Percentiles rank a stretch among this genome's conserved stretches.
Evolutionary conservation across 2,797 vertebrate species (phyloP).

Genomic region (Chelon labrosus): DNA sequence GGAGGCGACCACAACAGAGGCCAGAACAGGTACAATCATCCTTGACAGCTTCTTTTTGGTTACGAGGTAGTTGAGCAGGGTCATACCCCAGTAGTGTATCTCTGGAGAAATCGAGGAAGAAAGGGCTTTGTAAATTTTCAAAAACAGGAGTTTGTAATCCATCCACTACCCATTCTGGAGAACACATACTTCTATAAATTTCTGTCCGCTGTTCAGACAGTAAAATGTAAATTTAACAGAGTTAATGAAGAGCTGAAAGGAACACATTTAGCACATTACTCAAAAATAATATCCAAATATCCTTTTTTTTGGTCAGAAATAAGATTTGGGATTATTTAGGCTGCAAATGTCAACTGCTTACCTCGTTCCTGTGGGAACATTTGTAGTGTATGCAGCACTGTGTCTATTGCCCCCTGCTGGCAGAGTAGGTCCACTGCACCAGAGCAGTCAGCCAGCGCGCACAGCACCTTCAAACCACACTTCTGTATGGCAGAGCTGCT

Average conservation of each 20-base stretch:
- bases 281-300: too few relatives aligned
- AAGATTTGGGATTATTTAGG: not conserved
- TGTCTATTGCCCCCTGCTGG: conserved; percentile 92
- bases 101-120: conserved; percentile 74
- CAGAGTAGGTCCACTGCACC: conserved; percentile 91
- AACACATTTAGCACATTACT: not conserved
- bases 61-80: conserved; percentile 88
- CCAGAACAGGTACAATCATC: conserved; percentile 89
- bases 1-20: conserved; percentile 88
- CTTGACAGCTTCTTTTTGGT: conserved; percentile 90
- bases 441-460: conserved; percentile 86
- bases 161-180: too few relatives aligned
- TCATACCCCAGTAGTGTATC: conserved; percentile 93
- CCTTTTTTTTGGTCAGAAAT: not conserved
- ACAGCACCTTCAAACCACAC: conserved; percentile 90
- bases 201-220: not conserved
- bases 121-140: too few relatives aligned
- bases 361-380: conserved; percentile 93
- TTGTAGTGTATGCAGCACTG: conserved; percentile 91
- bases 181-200: too few relatives aligned
- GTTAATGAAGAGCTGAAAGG: not conserved
- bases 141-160: too few relatives aligned
- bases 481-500: conserved; percentile 89
- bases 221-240: not conserved
- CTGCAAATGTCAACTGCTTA: conserved; percentile 48